Conservation (phyloP, 1,140 invertebrate genomes). For the Drosophila nebulosa region DNA sequence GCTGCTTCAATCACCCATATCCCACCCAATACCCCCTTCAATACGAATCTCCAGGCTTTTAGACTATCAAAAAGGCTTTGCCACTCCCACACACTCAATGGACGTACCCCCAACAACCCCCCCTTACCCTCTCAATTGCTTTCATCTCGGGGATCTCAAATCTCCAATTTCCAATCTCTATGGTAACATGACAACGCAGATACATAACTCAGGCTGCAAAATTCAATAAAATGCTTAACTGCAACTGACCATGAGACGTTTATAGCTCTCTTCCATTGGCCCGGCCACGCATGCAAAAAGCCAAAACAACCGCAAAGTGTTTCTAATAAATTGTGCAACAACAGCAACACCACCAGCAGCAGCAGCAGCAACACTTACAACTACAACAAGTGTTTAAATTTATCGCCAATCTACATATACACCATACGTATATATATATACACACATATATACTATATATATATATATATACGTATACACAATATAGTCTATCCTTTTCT, state of each 20-base stretch:
- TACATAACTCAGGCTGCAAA: constrained; percentile 34
- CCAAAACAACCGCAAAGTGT: constrained; percentile 70
- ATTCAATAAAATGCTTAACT: constrained; percentile 59
- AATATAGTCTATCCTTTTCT: neutral
- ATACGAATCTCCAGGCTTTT: too few relatives aligned
- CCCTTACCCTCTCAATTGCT: neutral
- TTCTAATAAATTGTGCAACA: constrained; percentile 74
- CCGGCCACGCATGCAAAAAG: constrained; percentile 58
- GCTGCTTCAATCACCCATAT: constrained; percentile 13
- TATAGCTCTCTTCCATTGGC: constrained; percentile 24
- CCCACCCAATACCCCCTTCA: neutral
- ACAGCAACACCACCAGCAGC: constrained; percentile 50
- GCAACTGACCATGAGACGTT: constrained; percentile 40
- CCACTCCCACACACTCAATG: neutral
- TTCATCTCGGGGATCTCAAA: constrained; percentile 7
- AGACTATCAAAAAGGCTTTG: neutral
- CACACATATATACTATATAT: neutral
- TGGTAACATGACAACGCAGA: neutral
- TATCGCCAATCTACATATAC: constrained; percentile 64
- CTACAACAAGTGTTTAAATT: constrained; percentile 79
- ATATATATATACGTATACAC: neutral
- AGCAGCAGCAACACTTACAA: constrained; percentile 8
- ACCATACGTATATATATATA: neutral
- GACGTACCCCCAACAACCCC: too few relatives aligned
- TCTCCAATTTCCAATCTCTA: neutral